A percentile compares a stretch with the other conserved stretches of the same genome.
These are phyloP conservation scores for Pseudococcus longispinus DNA, from an alignment of 2,888 invertebrate species.

Conservation along the genomic window DNA sequence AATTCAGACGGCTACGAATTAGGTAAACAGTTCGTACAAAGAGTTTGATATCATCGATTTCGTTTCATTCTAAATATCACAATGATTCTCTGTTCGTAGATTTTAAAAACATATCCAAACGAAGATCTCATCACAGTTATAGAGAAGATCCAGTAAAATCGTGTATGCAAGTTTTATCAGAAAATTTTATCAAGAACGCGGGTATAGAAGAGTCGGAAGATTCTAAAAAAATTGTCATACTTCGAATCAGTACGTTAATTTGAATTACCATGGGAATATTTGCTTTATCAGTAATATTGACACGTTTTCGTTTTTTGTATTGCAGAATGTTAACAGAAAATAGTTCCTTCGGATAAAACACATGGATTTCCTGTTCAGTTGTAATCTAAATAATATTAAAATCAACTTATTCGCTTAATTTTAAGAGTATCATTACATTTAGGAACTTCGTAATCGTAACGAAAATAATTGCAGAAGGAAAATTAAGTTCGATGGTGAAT, in stretches of 20 bases:
- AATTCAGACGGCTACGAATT: background rate
- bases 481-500: background rate
- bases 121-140: conserved; percentile 29
- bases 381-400: conserved; percentile 34
- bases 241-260: conserved; percentile 47
- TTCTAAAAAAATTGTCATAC: conserved; percentile 48
- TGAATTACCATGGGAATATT: background rate
- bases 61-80: background rate
- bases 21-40: background rate
- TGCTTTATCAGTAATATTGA: background rate
- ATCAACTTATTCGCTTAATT: conserved; percentile 44
- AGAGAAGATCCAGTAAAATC: conserved; percentile 44
- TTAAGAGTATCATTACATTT: conserved; percentile 41
- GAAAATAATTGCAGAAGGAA: background rate
- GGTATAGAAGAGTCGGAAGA: conserved; percentile 28
- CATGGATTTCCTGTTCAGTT: conserved; percentile 39
- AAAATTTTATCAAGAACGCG: conserved; percentile 37
- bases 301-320: background rate
- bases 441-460: conserved; percentile 18
- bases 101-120: conserved; percentile 36
- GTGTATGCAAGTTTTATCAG: conserved; percentile 47
- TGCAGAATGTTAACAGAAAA: conserved; percentile 39
- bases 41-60: background rate
- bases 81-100: background rate
- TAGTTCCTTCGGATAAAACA: conserved; percentile 36